Percentiles rank a stretch among this genome's conserved stretches.
Evolutionary conservation across 2,888 invertebrate genomes (phyloP).

Genomic region (Chrysodeixis includens): DNA sequence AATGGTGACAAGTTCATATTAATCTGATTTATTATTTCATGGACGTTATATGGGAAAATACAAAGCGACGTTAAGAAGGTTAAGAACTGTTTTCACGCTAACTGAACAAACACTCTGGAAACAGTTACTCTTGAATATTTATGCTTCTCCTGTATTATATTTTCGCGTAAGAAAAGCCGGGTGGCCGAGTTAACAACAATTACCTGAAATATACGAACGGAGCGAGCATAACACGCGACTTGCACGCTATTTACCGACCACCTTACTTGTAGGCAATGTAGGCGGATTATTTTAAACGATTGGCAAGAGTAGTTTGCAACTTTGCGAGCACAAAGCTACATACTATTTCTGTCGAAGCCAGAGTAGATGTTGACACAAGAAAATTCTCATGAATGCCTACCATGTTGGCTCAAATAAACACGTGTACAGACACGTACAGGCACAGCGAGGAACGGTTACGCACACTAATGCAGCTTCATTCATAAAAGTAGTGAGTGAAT

Average conservation of each 20-base stretch:
- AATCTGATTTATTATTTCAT: conserved; percentile 53
- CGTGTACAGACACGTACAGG: conserved; percentile 75
- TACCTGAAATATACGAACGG: conserved; percentile 36
- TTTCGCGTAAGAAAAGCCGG: neutral
- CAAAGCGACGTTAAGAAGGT: conserved; percentile 11
- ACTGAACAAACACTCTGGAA: conserved; percentile 3
- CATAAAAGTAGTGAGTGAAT: conserved; percentile 80
- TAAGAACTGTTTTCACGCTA: neutral
- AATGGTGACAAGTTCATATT: conserved; percentile 65
- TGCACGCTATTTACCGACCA: conserved; percentile 32
- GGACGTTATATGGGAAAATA: conserved; percentile 42
- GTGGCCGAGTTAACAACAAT: conserved; percentile 20
- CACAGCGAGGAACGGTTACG: conserved; percentile 57
- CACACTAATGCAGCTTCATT: conserved; percentile 73
- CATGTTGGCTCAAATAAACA: conserved; percentile 83
- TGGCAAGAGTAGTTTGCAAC: conserved; percentile 65
- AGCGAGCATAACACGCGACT: conserved; percentile 30
- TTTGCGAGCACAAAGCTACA: conserved; percentile 83
- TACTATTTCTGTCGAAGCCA: conserved; percentile 83
- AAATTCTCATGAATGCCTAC: conserved; percentile 88
- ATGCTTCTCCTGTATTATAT: neutral
- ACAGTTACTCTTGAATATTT: neutral
- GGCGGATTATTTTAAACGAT: conserved; percentile 51
- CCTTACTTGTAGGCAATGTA: conserved; percentile 23
- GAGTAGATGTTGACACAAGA: conserved; percentile 86